Conservation (phyloP, 2,888 invertebrate genomes). For the Eledone cirrhosa region DNA sequence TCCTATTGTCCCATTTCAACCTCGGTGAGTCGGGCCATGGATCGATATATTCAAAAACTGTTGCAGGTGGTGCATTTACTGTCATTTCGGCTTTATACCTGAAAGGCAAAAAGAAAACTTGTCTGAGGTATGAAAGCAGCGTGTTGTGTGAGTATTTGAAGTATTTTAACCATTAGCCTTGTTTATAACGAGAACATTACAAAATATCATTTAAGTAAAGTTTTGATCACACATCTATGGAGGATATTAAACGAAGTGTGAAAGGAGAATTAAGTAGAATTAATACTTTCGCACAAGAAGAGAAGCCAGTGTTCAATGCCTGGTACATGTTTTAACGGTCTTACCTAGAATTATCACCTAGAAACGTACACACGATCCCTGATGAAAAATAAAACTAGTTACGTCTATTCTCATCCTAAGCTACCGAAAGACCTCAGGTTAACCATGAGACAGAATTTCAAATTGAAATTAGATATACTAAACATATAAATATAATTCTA, state of each 20-base stretch:
- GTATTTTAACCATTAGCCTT: not conserved
- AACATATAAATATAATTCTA: too few relatives aligned
- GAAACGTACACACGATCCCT: too few relatives aligned
- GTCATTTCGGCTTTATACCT: conserved; percentile 62
- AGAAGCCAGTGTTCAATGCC: too few relatives aligned
- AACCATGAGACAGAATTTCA: too few relatives aligned
- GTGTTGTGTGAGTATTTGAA: not conserved
- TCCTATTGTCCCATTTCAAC: conserved; percentile 61
- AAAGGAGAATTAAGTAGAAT: not conserved
- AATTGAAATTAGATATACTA: too few relatives aligned
- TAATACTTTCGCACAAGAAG: not conserved
- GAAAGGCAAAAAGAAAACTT: conserved; percentile 31
- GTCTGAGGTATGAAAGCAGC: not conserved
- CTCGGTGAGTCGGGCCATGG: conserved; percentile 56
- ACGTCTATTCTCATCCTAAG: too few relatives aligned
- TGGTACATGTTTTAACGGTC: too few relatives aligned
- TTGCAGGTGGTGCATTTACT: conserved; percentile 54
- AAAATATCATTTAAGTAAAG: not conserved
- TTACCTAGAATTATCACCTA: too few relatives aligned
- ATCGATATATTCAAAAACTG: conserved; percentile 61
- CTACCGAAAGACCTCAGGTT: too few relatives aligned
- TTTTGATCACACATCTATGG: not conserved
- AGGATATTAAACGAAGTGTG: not conserved
- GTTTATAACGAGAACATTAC: too few relatives aligned
- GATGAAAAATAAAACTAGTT: too few relatives aligned